Evolutionary conservation across 2,888 invertebrate species (phyloP), one percentile per base, ranked within the genome.

Genomic region (Volucella inflata): DNA sequence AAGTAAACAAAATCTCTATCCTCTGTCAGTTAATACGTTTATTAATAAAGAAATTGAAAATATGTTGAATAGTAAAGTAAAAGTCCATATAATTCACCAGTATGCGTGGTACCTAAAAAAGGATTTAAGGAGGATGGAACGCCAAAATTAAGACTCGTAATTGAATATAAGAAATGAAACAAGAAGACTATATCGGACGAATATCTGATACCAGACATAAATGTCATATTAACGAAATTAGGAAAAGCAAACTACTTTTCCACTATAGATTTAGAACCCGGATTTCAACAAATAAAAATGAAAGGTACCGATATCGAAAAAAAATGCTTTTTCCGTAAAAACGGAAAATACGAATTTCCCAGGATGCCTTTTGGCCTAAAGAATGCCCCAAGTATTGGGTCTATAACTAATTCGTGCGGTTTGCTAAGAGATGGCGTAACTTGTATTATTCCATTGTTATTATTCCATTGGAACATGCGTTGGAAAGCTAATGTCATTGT

Each of bases 361-460:
- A 42, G 65, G 12, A 48, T 87, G 62, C 78, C 68, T 44, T 82
- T 87, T 62, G 81, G 78, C 12, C 53, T 74, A 48, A 82, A 77
- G 36, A 74, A 74, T 68, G 74, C 81, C 48, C 70, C 77, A 11
- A 55, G 44, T n/a, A 83, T 60, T n/a, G n/a, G n/a, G n/a, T n/a
- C n/a, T n/a, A n/a, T n/a, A n/a, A n/a, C n/a, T n/a, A n/a, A n/a
- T n/a, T n/a, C n/a, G n/a, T n/a, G n/a, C n/a, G n/a, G n/a, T n/a
- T n/a, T n/a, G n/a, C n/a, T n/a, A n/a, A n/a, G n/a, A n/a, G n/a
- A n/a, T n/a, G n/a, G n/a, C n/a, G n/a, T n/a, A n/a, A n/a, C n/a
- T n/a, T n/a, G n/a, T n/a, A n/a, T n/a, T n/a, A n/a, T n/a, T n/a
- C n/a, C n/a, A n/a, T n/a, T n/a, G n/a, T n/a, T n/a, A n/a, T n/a